These are phyloP conservation scores for Pristis pectinata DNA, from an alignment of 2,797 vertebrate species.

Conservation along the genomic window DNA sequence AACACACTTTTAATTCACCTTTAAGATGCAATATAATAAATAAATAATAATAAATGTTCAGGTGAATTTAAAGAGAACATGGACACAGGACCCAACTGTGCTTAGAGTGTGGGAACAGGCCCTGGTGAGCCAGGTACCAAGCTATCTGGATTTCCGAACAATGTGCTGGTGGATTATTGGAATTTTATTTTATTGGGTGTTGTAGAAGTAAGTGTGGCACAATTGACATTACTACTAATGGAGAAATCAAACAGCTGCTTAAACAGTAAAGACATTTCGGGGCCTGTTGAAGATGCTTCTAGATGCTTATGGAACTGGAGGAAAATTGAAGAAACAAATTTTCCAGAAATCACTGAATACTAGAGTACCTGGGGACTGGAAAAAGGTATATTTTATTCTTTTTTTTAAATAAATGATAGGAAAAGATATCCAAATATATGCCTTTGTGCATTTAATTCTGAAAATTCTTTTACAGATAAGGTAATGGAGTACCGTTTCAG, in stretches of 20 bases:
- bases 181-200: not conserved
- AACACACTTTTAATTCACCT: too few relatives aligned
- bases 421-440: not conserved
- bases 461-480: not conserved
- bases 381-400: not conserved
- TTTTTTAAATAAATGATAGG: not conserved
- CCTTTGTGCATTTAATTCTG: not conserved
- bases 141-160: too few relatives aligned
- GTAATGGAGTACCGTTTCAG: not conserved
- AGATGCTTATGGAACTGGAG: not conserved
- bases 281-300: not conserved
- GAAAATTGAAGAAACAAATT: not conserved
- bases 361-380: not conserved
- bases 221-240: not conserved
- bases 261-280: not conserved
- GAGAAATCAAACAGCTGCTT: not conserved
- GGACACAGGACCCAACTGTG: too few relatives aligned
- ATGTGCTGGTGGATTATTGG: too few relatives aligned
- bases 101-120: too few relatives aligned
- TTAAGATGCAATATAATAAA: too few relatives aligned
- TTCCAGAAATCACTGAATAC: not conserved
- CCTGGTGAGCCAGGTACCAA: too few relatives aligned
- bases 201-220: not conserved
- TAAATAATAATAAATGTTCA: too few relatives aligned
- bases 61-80: too few relatives aligned